Evolutionary conservation across 1,140 invertebrate species (phyloP).

Genomic region (Leguminivora glycinivorella): DNA sequence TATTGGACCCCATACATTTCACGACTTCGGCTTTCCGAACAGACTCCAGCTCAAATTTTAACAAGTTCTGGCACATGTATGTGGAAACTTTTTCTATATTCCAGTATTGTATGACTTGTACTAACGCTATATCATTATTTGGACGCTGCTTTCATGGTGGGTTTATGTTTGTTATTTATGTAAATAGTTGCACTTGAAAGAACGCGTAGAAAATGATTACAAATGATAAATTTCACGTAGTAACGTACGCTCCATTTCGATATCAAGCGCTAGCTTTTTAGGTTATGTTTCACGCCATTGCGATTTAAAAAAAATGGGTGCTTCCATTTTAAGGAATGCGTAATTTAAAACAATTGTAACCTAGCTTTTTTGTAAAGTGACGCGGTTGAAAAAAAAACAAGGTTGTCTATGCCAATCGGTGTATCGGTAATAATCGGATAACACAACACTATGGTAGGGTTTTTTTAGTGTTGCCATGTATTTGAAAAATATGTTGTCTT

Average conservation of each 20-base stretch:
- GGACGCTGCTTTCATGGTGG: constrained; percentile 73
- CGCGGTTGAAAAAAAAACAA: constrained; percentile 26
- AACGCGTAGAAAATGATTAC: constrained; percentile 69
- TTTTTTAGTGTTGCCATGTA: constrained; percentile 19
- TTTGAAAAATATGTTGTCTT: constrained; percentile 20
- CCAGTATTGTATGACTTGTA: constrained; percentile 33
- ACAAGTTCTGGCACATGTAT: background rate
- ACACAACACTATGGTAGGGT: constrained; percentile 15
- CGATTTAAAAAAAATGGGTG: constrained; percentile 38
- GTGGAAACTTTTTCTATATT: constrained; percentile 23
- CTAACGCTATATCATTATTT: constrained; percentile 62
- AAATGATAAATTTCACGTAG: constrained; percentile 55
- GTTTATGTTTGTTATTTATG: constrained; percentile 39
- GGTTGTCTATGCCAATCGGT: constrained; percentile 18
- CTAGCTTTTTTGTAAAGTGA: constrained; percentile 25
- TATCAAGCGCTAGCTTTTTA: constrained; percentile 58
- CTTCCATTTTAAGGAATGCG: constrained; percentile 46
- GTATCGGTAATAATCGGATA: constrained; percentile 7
- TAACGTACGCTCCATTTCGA: constrained; percentile 40
- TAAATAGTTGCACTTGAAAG: constrained; percentile 69
- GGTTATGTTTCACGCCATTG: constrained; percentile 34
- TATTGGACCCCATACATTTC: no score
- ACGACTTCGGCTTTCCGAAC: no score
- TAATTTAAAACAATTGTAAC: background rate
- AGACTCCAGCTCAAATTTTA: background rate